A percentile compares a stretch with the other conserved stretches of the same genome.
phyloP scores from a whole-genome alignment of 2,113 vertebrate species.

The Periophthalmodon schlosseri region DNA sequence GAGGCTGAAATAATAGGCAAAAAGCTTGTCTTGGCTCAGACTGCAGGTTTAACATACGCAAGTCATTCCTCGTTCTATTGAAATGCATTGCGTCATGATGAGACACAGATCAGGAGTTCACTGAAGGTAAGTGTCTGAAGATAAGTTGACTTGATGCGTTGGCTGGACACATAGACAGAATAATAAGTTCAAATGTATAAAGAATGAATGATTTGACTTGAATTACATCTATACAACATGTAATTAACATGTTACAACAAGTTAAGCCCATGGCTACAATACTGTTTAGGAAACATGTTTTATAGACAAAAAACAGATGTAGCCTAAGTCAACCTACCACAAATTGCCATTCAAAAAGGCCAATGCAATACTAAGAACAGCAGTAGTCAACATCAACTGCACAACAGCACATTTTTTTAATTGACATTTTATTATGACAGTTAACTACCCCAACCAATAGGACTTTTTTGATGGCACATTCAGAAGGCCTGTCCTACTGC shows the following conservation, averaged over 20 bases:
- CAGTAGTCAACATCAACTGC: too few relatives aligned
- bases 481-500: too few relatives aligned
- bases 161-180: neutral
- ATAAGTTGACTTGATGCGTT: neutral
- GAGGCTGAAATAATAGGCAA: neutral
- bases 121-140: neutral
- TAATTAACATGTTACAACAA: neutral
- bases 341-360: too few relatives aligned
- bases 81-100: neutral
- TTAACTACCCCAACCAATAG: neutral
- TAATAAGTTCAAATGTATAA: neutral
- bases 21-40: neutral
- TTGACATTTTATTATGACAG: neutral
- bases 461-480: too few relatives aligned
- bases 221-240: neutral
- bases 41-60: constrained; percentile 6
- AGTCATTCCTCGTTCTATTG: neutral
- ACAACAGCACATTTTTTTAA: too few relatives aligned
- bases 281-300: neutral
- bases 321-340: neutral
- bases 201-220: neutral
- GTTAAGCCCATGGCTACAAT: neutral
- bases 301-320: constrained; percentile 2
- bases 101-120: neutral
- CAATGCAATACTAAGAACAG: neutral